These are phyloP conservation scores for Arizona elegans DNA, from an alignment of 2,113 vertebrate genomes.

Conservation along the genomic window DNA sequence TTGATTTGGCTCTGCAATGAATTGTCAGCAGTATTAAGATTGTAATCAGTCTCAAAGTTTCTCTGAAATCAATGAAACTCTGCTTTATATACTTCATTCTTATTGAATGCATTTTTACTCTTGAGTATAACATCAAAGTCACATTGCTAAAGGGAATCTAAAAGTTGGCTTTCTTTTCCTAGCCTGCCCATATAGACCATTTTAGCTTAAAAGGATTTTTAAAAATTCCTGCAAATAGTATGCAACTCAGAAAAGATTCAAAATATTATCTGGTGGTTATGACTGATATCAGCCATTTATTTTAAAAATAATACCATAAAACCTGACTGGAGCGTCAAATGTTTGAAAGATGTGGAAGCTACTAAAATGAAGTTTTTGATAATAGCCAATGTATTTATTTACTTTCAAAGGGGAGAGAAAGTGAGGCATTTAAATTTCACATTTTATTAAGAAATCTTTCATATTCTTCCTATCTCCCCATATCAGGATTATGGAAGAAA, in stretches of 20 bases:
- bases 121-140: neutral
- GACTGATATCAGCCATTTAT: neutral
- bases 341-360: neutral
- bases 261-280: slow-evolving; percentile 1
- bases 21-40: neutral
- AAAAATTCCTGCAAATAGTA: slow-evolving; percentile 10
- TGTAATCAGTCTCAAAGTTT: neutral
- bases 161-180: neutral
- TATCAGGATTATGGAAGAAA: neutral
- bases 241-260: slow-evolving; percentile 18
- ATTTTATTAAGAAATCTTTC: neutral
- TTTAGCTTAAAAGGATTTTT: slow-evolving; percentile 4
- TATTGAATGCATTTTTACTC: neutral
- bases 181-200: neutral
- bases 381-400: neutral
- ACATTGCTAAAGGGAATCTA: neutral
- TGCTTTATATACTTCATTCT: neutral
- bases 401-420: neutral
- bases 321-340: neutral
- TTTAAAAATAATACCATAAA: slow-evolving; percentile 10
- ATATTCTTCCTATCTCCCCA: neutral
- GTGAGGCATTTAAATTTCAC: neutral
- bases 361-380: neutral
- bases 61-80: neutral
- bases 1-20: neutral